A percentile compares a stretch with the other conserved stretches of the same genome.
phyloP scores from a whole-genome alignment of 2,888 invertebrate species.

The Petrolisthes cinctipes region DNA sequence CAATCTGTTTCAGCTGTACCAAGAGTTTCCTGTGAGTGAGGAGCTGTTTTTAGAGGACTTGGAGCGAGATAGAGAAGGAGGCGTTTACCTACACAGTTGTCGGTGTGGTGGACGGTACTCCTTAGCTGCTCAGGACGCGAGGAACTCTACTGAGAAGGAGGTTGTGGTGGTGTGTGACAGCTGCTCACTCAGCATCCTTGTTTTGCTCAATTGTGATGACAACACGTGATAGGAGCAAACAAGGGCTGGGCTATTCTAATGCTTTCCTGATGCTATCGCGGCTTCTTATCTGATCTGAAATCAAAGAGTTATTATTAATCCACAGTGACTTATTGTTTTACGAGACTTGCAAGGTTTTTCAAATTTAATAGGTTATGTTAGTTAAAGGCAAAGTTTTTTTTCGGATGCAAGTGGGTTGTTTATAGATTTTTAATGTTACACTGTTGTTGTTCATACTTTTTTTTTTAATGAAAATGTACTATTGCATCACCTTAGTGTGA shows the following conservation, averaged over 20 bases:
- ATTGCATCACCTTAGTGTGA: constrained; percentile 5
- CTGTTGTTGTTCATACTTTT: neutral
- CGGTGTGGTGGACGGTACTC: constrained; percentile 64
- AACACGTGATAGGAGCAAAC: constrained; percentile 47
- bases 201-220: constrained; percentile 57
- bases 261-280: constrained; percentile 23
- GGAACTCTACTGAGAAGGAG: constrained; percentile 58
- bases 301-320: constrained; percentile 50
- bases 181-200: constrained; percentile 62
- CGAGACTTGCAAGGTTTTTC: constrained; percentile 32
- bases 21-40: constrained; percentile 64
- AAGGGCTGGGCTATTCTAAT: constrained; percentile 18
- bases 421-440: constrained; percentile 11
- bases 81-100: constrained; percentile 55
- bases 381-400: neutral
- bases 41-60: constrained; percentile 63
- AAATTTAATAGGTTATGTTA: constrained; percentile 7
- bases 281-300: constrained; percentile 42
- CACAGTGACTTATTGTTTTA: constrained; percentile 22
- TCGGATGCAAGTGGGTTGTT: constrained; percentile 10
- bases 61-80: constrained; percentile 51
- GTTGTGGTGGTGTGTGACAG: constrained; percentile 63
- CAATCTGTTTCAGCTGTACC: constrained; percentile 56
- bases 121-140: constrained; percentile 53
- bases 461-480: neutral